Conservation (phyloP, 2,113 vertebrate species). For the Leptocoma aspasia region DNA sequence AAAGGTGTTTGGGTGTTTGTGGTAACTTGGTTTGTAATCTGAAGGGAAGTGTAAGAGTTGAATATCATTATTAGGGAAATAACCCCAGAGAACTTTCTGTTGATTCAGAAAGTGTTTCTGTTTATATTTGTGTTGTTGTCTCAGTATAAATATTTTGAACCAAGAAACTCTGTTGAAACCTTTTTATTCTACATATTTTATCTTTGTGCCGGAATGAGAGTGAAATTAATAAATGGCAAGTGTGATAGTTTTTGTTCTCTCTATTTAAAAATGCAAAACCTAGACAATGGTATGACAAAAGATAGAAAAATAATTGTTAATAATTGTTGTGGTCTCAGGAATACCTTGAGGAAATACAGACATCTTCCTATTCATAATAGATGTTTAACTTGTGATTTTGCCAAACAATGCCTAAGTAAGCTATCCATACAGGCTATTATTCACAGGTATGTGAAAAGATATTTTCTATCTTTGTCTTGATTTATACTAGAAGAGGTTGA, state of each 20-base stretch:
- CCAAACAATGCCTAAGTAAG: not conserved
- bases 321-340: not conserved
- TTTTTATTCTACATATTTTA: not conserved
- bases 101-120: not conserved
- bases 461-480: not conserved
- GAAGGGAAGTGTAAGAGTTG: not conserved
- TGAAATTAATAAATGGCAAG: not conserved
- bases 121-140: not conserved
- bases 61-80: not conserved
- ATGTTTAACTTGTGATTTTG: not conserved
- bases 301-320: not conserved
- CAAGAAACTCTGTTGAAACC: not conserved
- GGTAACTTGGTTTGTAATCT: not conserved
- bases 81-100: not conserved
- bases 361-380: not conserved
- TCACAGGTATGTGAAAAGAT: not conserved
- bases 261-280: not conserved
- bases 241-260: not conserved
- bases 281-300: not conserved
- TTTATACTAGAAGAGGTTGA: not conserved
- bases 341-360: not conserved
- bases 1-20: not conserved
- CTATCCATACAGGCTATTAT: not conserved
- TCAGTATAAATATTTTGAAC: not conserved
- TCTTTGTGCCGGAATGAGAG: not conserved